These are phyloP conservation scores for Sinhomidia bicolor DNA, from an alignment of 2,888 invertebrate genomes.

Conservation along the genomic window DNA sequence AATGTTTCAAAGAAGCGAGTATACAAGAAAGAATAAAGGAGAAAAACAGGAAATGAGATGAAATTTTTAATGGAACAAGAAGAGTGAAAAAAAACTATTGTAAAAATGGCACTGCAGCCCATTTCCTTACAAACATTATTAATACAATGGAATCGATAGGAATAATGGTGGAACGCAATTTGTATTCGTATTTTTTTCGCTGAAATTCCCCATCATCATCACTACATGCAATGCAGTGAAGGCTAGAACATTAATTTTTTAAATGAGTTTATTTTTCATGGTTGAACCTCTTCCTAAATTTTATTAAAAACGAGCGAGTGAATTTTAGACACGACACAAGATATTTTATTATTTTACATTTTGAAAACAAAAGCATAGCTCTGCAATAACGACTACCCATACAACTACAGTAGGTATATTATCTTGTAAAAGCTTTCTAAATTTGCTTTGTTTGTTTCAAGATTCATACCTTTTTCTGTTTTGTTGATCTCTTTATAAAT, in stretches of 20 bases:
- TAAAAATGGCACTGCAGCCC: background rate
- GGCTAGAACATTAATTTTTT: slow-evolving; percentile 30
- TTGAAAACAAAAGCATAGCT: no score
- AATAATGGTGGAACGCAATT: slow-evolving; percentile 17
- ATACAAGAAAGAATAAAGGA: background rate
- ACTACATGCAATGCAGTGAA: no score
- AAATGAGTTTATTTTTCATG: background rate
- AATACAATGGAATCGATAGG: background rate
- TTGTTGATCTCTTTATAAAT: no score
- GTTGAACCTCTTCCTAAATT: no score
- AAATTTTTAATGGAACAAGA: slow-evolving; percentile 12
- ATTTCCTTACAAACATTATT: slow-evolving; percentile 7
- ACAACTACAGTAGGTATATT: no score
- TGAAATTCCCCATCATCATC: background rate
- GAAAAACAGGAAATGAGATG: slow-evolving; percentile 1
- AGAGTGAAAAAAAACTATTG: background rate
- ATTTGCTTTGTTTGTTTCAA: no score
- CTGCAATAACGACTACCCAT: no score
- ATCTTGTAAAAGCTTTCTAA: no score
- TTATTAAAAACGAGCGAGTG: no score
- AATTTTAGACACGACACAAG: no score
- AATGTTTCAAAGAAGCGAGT: background rate
- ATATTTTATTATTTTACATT: no score
- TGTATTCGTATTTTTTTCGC: slow-evolving; percentile 12
- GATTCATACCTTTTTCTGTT: no score